Conservation (phyloP, 2,797 vertebrate species). For the Halcyon leucocephala region DNA sequence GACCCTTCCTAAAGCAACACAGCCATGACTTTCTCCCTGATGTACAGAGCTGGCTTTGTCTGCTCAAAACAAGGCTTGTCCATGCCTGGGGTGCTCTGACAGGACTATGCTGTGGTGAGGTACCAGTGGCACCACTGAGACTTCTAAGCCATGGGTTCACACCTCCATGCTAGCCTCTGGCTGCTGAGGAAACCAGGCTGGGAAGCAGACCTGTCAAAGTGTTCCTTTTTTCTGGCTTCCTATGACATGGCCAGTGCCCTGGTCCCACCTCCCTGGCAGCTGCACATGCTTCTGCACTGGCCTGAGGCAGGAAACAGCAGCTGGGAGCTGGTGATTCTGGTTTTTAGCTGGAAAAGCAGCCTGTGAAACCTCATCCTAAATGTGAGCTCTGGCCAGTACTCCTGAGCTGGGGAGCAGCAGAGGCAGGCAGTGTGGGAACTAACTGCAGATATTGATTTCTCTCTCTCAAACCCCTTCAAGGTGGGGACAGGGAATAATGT, state of each 20-base stretch:
- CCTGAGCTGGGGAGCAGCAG: neutral
- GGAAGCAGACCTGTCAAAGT: neutral
- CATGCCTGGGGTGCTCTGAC: neutral
- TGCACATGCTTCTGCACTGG: neutral
- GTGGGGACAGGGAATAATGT: too few species aligned
- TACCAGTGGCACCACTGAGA: neutral
- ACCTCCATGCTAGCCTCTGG: neutral
- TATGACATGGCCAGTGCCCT: neutral
- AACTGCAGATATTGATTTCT: neutral
- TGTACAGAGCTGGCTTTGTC: neutral
- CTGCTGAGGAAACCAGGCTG: neutral
- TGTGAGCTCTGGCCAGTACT: neutral
- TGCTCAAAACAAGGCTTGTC: neutral
- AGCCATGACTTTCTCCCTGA: neutral
- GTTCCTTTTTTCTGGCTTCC: neutral
- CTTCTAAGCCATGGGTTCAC: neutral
- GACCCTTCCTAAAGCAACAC: neutral
- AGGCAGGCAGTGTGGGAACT: neutral
- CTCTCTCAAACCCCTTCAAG: neutral
- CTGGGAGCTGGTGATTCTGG: neutral
- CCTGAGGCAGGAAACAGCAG: neutral
- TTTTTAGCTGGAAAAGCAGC: neutral
- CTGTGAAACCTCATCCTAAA: neutral
- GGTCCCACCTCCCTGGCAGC: neutral
- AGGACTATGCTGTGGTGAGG: accelerated